Percentiles rank a stretch among this genome's conserved stretches.
phyloP scores from a whole-genome alignment of 2,797 vertebrate species.

The Ptychadena robeensis region DNA sequence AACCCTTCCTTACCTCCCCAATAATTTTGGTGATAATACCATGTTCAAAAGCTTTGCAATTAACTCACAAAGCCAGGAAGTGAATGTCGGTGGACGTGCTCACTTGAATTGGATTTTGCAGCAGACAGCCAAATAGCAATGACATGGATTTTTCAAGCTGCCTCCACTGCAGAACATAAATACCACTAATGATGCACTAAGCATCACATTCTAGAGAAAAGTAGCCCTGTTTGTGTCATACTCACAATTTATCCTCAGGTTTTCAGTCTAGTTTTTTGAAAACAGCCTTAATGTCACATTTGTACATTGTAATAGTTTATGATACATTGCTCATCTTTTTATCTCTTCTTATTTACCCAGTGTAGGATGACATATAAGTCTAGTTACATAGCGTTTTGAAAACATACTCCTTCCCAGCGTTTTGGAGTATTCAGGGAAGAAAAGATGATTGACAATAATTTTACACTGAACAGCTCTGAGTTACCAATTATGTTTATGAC shows the following conservation, averaged over 20 bases:
- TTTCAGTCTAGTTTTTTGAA: not conserved
- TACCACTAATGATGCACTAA: not conserved
- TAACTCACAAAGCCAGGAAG: too few species aligned
- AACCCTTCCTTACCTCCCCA: too few species aligned
- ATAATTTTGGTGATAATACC: too few species aligned
- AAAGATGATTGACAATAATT: too few species aligned
- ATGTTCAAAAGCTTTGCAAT: too few species aligned
- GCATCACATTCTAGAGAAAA: not conserved
- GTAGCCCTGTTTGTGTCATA: not conserved
- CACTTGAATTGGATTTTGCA: not conserved
- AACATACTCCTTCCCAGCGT: not conserved
- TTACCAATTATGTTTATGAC: not conserved
- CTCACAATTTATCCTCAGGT: too few species aligned
- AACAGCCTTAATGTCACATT: not conserved
- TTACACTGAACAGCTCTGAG: too few species aligned
- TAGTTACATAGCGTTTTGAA: not conserved
- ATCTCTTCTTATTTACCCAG: not conserved
- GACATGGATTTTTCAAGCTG: not conserved
- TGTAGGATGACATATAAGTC: not conserved
- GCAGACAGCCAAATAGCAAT: not conserved
- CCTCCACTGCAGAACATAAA: not conserved
- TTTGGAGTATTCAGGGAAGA: too few species aligned
- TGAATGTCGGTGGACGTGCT: too few species aligned
- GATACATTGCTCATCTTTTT: not conserved
- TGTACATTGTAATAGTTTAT: not conserved